Evolutionary conservation across 1,140 invertebrate genomes (phyloP).

Genomic region (Drosophila willistoni): DNA sequence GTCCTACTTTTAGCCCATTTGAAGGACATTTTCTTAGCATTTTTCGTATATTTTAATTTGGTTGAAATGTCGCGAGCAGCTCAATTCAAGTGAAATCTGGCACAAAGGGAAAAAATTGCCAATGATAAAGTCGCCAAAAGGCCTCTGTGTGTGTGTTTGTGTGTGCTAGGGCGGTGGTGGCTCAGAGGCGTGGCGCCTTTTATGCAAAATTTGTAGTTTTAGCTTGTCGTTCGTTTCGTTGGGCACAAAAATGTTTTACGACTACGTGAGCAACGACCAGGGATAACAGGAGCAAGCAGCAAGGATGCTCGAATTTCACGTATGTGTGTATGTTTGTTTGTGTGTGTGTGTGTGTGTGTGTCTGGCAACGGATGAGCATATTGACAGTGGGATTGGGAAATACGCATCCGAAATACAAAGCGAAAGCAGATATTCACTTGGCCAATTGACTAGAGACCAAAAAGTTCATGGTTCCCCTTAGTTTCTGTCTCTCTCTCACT

Average conservation of each 20-base stretch:
- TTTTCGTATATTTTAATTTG: slow-evolving; percentile 51
- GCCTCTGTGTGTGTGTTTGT: slow-evolving; percentile 4
- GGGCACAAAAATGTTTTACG: slow-evolving; percentile 54
- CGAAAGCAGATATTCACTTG: slow-evolving; percentile 56
- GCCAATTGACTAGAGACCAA: slow-evolving; percentile 39
- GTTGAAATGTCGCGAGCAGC: slow-evolving; percentile 54
- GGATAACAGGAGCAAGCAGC: slow-evolving; percentile 16
- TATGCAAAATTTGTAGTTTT: slow-evolving; percentile 47
- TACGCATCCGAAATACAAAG: slow-evolving; percentile 53
- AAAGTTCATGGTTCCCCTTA: neutral
- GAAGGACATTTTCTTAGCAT: slow-evolving; percentile 44
- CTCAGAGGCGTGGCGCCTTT: slow-evolving; percentile 14
- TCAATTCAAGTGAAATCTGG: slow-evolving; percentile 19
- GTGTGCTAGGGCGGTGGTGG: neutral
- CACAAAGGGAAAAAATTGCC: slow-evolving; percentile 30
- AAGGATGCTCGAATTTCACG: neutral
- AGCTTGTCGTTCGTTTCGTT: slow-evolving; percentile 29
- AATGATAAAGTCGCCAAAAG: slow-evolving; percentile 42
- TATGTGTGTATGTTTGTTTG: neutral
- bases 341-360: neutral
- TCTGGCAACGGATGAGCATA: slow-evolving; percentile 25
- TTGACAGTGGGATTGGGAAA: slow-evolving; percentile 50
- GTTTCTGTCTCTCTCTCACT: neutral
- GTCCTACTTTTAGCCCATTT: neutral
- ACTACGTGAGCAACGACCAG: slow-evolving; percentile 39